Conservation (phyloP, 2,113 vertebrate species). For the Atrichornis clamosus region DNA sequence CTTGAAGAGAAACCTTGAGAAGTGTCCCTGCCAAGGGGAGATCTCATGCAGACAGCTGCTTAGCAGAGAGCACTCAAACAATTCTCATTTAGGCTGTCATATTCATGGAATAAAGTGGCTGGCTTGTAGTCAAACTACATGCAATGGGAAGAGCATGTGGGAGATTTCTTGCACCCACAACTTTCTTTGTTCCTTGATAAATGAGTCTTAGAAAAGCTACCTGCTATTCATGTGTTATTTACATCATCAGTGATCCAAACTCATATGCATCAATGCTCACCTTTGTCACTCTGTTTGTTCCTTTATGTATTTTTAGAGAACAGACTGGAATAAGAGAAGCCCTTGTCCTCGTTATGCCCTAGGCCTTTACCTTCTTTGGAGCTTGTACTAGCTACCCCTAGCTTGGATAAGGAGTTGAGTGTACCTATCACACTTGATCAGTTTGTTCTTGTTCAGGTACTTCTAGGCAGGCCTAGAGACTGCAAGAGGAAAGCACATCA, state of each 20-base stretch:
- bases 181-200: neutral
- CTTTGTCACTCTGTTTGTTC: neutral
- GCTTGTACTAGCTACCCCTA: neutral
- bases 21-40: neutral
- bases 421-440: neutral
- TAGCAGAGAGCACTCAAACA: neutral
- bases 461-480: neutral
- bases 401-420: neutral
- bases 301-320: neutral
- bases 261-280: neutral
- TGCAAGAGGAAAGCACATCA: neutral
- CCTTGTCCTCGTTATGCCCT: neutral
- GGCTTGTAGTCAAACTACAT: neutral
- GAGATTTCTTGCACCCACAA: neutral
- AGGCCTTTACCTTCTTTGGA: neutral
- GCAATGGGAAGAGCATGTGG: fast-evolving
- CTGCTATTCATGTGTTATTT: neutral
- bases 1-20: neutral
- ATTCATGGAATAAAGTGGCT: neutral
- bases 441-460: neutral
- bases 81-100: neutral
- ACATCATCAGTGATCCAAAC: neutral
- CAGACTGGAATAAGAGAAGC: neutral
- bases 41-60: neutral
- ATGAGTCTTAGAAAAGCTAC: neutral